A percentile compares a stretch with the other conserved stretches of the same genome.
Evolutionary conservation across 1,140 invertebrate species (phyloP).

Genomic region (Macrocentrus cingulum): DNA sequence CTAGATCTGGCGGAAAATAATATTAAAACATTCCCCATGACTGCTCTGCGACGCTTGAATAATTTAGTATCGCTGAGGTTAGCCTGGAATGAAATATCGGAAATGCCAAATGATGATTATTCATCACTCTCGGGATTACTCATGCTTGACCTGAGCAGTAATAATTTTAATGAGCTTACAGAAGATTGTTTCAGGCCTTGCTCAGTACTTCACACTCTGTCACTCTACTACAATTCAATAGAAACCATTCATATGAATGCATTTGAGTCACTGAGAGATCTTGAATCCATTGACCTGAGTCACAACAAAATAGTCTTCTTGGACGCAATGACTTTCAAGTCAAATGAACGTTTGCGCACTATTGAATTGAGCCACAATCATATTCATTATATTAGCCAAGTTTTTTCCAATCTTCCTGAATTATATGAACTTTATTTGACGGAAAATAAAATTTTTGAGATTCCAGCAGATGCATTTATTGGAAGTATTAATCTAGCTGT

Average conservation of each 20-base stretch:
- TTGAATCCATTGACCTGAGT: conserved; percentile 84
- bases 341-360: conserved; percentile 73
- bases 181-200: conserved; percentile 78
- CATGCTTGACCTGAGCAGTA: conserved; percentile 83
- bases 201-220: conserved; percentile 76
- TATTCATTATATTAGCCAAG: conserved; percentile 77
- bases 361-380: conserved; percentile 89
- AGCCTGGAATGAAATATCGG: conserved; percentile 80
- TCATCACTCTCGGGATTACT: conserved; percentile 70
- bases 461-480: conserved; percentile 78
- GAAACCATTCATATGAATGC: conserved; percentile 75
- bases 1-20: conserved; percentile 86
- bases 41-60: conserved; percentile 73
- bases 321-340: conserved; percentile 71
- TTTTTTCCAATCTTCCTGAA: conserved; percentile 77
- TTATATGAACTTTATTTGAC: conserved; percentile 82
- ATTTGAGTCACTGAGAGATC: conserved; percentile 70
- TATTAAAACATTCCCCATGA: conserved; percentile 77
- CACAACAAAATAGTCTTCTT: conserved; percentile 81
- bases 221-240: conserved; percentile 82
- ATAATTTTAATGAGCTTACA: conserved; percentile 75
- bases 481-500: conserved; percentile 76
- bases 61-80: conserved; percentile 73
- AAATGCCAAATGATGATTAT: conserved; percentile 71
- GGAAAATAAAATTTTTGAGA: conserved; percentile 86